Percentiles rank a stretch among this genome's conserved stretches.
Conservation (phyloP, 2,113 vertebrate genomes). For the Lates calcarifer region DNA sequence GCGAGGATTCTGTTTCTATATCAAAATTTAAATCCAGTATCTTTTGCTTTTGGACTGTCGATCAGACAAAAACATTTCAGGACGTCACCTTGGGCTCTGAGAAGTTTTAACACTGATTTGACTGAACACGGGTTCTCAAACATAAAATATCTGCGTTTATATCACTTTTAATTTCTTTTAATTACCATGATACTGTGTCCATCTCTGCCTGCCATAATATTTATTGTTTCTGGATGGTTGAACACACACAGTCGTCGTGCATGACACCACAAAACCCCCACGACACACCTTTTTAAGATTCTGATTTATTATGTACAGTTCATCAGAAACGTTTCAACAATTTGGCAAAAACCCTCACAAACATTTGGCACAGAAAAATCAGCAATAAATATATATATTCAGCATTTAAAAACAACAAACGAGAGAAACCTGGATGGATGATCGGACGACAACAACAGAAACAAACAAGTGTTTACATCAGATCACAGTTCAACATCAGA, state of each 20-base stretch:
- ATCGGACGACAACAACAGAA: conserved; percentile 38
- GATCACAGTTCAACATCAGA: conserved; percentile 55
- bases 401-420: conserved; percentile 52
- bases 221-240: background rate
- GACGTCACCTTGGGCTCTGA: too few species aligned
- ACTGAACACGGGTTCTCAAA: background rate
- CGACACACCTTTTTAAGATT: conserved; percentile 31
- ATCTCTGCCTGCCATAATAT: background rate
- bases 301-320: conserved; percentile 71
- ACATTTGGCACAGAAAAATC: conserved; percentile 72
- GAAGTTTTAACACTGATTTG: too few species aligned
- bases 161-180: background rate
- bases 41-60: background rate
- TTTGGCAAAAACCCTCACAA: conserved; percentile 68
- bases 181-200: background rate
- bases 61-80: background rate
- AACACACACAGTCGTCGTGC: background rate
- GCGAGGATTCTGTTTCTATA: background rate
- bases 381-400: conserved; percentile 59
- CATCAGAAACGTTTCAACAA: conserved; percentile 54
- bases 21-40: background rate
- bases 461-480: conserved; percentile 36
- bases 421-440: conserved; percentile 14
- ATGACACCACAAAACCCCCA: background rate
- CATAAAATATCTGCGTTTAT: background rate